Base-by-base conservation (phyloP, 2,888 invertebrate species). In the Lacanobia wlatinum region DNA sequence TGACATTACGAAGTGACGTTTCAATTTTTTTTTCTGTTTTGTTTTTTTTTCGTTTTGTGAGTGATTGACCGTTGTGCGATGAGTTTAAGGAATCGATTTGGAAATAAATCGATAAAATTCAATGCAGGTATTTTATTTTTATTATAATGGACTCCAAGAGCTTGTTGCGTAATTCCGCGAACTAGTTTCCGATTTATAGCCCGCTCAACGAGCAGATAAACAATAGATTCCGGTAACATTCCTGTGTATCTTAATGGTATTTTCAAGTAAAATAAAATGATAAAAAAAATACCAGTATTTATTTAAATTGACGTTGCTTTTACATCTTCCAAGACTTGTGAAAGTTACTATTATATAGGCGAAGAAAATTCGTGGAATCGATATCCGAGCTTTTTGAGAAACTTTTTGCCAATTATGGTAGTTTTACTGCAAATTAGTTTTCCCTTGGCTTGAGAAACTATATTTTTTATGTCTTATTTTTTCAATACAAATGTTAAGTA, bases 81-180 rank as follows among this genome's bases (percentile, higher is more conserved):
- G 94, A 82, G 82, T 89, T 84, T 80, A 67, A 76, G 68, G 69
- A 83, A 76, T 87, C 77, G 81, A 76, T 73, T 85, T 81, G 89
- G 88, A 87, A 87, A 88, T 80, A 78, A 79, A 86, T 85, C 83
- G 78, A 89, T 87, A 83, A 83, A 80, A 82, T 86, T 93, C 90
- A 87, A 95, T 95, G 95, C 95, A 95, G 95, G 95, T 95, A 83
- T 86, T 88, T 88, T 81, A 83, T 80, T 86, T 86, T 80, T 83
- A 83, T 70, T 78, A 28, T 71, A 70, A 79, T 81, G 52, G 60
- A 62, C 23, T 64, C 67, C 77, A 65, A 80, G 76, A 67, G 78
- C 56, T 74, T 80, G 62, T 85, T 85, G 84, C 82, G 80, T 86
- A 85, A 85, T 79, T 85, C 80, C 61, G 50, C 75, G 84, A 77